These are phyloP conservation scores for Theristus sp. DNA, from an alignment of 2,888 invertebrate species.

Conservation along the genomic window DNA sequence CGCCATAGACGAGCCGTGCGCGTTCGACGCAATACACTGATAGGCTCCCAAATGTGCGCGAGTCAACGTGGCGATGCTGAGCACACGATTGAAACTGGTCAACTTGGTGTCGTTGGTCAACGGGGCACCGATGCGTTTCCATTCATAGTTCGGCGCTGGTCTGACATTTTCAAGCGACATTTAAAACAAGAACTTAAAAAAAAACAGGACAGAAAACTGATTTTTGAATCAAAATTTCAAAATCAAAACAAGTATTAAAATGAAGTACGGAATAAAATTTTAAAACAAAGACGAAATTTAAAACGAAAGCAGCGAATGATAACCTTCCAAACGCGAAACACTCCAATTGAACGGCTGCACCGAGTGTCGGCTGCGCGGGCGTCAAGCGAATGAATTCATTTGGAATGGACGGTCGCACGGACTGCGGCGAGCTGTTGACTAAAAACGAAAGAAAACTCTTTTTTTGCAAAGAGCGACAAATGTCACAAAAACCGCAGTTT, in stretches of 20 bases:
- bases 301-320: too few relatives aligned
- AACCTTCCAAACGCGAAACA: constrained; percentile 27
- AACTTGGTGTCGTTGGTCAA: neutral
- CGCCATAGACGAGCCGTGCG: neutral
- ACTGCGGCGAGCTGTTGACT: neutral
- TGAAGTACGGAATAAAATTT: neutral
- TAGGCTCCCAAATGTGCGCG: neutral
- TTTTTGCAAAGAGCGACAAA: too few relatives aligned
- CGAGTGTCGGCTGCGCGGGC: constrained; percentile 19
- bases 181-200: too few relatives aligned
- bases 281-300: too few relatives aligned
- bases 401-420: neutral
- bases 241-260: neutral
- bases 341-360: constrained; percentile 21
- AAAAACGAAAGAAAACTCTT: neutral
- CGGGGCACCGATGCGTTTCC: neutral
- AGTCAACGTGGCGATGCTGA: neutral
- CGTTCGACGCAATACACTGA: constrained; percentile 3
- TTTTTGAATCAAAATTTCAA: neutral
- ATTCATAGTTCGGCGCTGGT: neutral
- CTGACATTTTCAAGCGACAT: too few relatives aligned
- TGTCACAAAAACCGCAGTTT: too few relatives aligned
- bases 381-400: constrained; percentile 13
- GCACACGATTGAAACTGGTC: neutral
- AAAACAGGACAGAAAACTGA: too few relatives aligned